Percentiles rank a stretch among this genome's conserved stretches.
These are phyloP conservation scores for Rhizomys pruinosus DNA, from an alignment of 2,113 vertebrate genomes.

Conservation along the genomic window DNA sequence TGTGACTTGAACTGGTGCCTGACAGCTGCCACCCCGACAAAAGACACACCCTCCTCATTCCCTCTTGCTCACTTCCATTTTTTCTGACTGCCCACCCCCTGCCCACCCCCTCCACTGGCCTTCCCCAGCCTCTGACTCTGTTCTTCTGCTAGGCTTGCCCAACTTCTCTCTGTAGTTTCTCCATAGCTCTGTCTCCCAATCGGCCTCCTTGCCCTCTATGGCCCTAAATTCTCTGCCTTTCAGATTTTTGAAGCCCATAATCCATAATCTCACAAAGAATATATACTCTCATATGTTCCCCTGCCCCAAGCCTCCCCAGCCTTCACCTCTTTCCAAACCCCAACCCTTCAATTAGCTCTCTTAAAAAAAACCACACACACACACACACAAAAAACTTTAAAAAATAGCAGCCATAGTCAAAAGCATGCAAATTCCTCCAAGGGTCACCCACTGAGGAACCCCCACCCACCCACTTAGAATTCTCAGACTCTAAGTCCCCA, in stretches of 20 bases:
- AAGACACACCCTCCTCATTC: background rate
- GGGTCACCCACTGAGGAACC: background rate
- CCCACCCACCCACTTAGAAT: background rate
- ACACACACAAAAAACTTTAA: background rate
- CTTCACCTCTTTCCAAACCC: background rate
- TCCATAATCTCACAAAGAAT: background rate
- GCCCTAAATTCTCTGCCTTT: background rate
- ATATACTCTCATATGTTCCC: background rate
- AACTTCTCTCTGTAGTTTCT: background rate
- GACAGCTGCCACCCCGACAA: fast-evolving
- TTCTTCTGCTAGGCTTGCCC: background rate
- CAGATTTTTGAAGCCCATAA: background rate
- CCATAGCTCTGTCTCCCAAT: background rate
- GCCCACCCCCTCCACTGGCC: background rate
- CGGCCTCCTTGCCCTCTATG: background rate
- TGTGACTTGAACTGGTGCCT: background rate
- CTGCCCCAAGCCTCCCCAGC: background rate
- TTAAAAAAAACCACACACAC: too few species aligned
- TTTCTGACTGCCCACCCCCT: background rate
- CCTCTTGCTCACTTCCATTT: too few species aligned
- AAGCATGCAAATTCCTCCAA: background rate
- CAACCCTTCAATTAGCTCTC: background rate
- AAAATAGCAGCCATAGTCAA: background rate
- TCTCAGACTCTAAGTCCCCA: background rate
- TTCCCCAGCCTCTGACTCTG: too few species aligned